Evolutionary conservation across 2,797 vertebrate species (phyloP).

Genomic region (Calcarius lapponicus): DNA sequence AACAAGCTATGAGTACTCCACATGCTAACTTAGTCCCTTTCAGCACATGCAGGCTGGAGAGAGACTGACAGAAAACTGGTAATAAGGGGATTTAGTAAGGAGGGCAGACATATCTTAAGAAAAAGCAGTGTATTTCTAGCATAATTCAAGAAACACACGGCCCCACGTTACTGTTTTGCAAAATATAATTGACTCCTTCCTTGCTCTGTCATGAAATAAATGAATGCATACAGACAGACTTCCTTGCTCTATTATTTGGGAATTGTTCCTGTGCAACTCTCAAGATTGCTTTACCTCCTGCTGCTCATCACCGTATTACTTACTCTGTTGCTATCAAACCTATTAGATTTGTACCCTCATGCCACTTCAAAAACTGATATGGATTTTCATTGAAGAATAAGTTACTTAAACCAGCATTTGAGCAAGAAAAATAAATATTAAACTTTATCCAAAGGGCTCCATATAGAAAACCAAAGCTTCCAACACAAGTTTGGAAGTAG

Average conservation of each 20-base stretch:
- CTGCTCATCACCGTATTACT: neutral
- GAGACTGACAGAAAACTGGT: neutral
- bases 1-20: neutral
- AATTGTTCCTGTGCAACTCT: neutral
- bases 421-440: neutral
- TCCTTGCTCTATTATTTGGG: neutral
- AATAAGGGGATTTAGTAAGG: neutral
- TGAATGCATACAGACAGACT: neutral
- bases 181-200: neutral
- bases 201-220: neutral
- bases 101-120: accelerated
- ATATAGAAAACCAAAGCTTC: neutral
- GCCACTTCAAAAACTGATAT: neutral
- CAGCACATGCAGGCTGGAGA: neutral
- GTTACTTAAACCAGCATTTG: neutral
- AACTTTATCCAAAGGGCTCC: neutral
- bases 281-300: neutral
- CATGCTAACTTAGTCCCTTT: neutral
- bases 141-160: neutral
- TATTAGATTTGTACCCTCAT: neutral
- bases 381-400: neutral
- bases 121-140: neutral
- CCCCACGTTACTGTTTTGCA: neutral
- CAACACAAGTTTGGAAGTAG: neutral
- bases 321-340: neutral